phyloP scores from a whole-genome alignment of 1,140 invertebrate species.

The Globodera ellingtonae region DNA sequence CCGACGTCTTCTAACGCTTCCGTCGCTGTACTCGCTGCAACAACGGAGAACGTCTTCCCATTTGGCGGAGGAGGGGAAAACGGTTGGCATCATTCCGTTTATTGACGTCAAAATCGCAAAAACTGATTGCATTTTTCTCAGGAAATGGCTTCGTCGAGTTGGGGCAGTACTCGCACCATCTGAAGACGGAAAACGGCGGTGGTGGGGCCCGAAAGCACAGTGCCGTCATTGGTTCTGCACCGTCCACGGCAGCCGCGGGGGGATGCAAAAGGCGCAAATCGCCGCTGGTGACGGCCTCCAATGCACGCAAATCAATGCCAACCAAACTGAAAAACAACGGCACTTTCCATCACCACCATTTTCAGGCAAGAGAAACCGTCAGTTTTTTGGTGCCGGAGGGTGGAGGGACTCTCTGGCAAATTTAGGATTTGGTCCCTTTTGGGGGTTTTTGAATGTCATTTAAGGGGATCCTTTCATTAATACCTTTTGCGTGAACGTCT shows the following conservation, averaged over 20 bases:
- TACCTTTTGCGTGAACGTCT: too few relatives aligned
- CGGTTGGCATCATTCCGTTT: background rate
- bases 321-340: background rate
- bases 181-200: background rate
- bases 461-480: background rate
- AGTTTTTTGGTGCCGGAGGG: constrained; percentile 18
- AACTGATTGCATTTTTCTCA: background rate
- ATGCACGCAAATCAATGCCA: constrained; percentile 70
- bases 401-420: too few relatives aligned
- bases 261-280: constrained; percentile 89
- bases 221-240: background rate
- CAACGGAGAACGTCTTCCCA: background rate
- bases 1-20: background rate
- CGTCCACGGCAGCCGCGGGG: constrained; percentile 62
- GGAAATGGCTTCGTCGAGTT: background rate
- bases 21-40: background rate
- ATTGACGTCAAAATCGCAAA: too few relatives aligned
- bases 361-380: constrained; percentile 21
- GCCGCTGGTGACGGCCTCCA: constrained; percentile 76
- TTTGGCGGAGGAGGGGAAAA: background rate
- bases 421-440: too few relatives aligned
- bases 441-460: too few relatives aligned
- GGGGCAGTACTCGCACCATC: background rate
- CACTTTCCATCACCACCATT: background rate
- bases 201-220: background rate